phyloP scores from a whole-genome alignment of 2,797 vertebrate species.

The Psittacula echo region DNA sequence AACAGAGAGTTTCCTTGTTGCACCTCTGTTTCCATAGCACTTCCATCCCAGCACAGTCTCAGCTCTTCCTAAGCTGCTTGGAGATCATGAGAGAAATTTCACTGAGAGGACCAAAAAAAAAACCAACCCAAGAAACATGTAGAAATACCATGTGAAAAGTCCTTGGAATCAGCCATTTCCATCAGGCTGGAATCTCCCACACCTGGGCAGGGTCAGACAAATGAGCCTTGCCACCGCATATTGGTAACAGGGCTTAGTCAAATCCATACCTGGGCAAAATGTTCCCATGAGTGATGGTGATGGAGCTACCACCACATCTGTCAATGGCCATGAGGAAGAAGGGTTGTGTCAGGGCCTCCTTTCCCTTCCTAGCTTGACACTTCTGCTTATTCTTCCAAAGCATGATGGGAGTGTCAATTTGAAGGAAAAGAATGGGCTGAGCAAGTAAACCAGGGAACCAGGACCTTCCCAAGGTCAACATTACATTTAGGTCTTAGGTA shows the following conservation, averaged over 20 bases:
- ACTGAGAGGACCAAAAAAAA: not conserved
- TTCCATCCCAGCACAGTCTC: not conserved
- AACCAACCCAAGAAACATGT: not conserved
- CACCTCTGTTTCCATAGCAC: rapidly evolving
- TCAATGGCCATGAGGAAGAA: not conserved
- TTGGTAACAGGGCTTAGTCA: not conserved
- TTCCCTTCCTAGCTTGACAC: not conserved
- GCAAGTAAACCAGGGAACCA: not conserved
- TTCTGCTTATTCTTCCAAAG: not conserved
- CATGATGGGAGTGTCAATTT: not conserved
- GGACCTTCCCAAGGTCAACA: not conserved
- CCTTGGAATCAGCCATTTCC: not conserved
- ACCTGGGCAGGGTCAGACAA: not conserved
- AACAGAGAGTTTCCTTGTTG: too few relatives aligned
- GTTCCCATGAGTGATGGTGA: not conserved
- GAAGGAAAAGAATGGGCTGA: not conserved
- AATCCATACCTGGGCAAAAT: not conserved
- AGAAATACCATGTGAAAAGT: not conserved
- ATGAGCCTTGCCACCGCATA: not conserved
- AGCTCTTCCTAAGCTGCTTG: not conserved
- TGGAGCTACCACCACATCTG: not conserved
- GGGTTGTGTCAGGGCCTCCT: rapidly evolving
- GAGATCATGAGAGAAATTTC: not conserved
- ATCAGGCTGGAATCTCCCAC: not conserved
- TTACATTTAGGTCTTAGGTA: not conserved